These are phyloP conservation scores for Hesperia comma DNA, from an alignment of 2,888 invertebrate species.

Conservation along the genomic window DNA sequence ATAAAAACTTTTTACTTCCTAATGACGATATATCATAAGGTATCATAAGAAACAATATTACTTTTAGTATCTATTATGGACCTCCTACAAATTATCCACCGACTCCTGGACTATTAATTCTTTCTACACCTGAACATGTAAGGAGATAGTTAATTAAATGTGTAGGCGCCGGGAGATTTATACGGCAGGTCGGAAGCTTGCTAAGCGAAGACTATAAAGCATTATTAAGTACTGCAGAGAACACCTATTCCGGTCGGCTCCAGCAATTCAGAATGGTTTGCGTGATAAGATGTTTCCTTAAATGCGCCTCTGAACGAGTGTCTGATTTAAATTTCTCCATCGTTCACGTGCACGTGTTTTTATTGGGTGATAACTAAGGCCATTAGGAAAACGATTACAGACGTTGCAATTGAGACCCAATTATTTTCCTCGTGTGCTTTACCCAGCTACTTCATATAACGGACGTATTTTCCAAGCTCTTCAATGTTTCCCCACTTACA, in stretches of 20 bases:
- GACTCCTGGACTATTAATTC: constrained; percentile 52
- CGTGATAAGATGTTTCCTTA: constrained; percentile 30
- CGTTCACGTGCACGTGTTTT: constrained; percentile 13
- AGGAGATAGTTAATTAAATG: constrained; percentile 79
- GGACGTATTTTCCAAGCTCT: no score
- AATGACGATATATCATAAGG: neutral
- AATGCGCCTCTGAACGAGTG: constrained; percentile 36
- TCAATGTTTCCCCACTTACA: neutral
- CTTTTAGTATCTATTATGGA: constrained; percentile 17
- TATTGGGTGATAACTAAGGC: constrained; percentile 28
- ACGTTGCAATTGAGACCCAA: constrained; percentile 24
- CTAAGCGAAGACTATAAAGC: constrained; percentile 43
- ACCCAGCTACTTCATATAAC: no score
- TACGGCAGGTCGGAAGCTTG: constrained; percentile 41
- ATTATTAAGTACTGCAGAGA: constrained; percentile 42
- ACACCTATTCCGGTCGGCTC: constrained; percentile 39
- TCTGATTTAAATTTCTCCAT: constrained; percentile 23
- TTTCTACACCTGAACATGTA: constrained; percentile 62
- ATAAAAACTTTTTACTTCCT: no score
- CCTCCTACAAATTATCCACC: constrained; percentile 32
- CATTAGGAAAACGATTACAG: constrained; percentile 28
- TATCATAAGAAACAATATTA: constrained; percentile 9
- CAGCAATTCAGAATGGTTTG: constrained; percentile 31
- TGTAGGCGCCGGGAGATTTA: constrained; percentile 63
- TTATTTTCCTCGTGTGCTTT: neutral